phyloP scores from a whole-genome alignment of 2,797 vertebrate species.

The Cyclura pinguis region DNA sequence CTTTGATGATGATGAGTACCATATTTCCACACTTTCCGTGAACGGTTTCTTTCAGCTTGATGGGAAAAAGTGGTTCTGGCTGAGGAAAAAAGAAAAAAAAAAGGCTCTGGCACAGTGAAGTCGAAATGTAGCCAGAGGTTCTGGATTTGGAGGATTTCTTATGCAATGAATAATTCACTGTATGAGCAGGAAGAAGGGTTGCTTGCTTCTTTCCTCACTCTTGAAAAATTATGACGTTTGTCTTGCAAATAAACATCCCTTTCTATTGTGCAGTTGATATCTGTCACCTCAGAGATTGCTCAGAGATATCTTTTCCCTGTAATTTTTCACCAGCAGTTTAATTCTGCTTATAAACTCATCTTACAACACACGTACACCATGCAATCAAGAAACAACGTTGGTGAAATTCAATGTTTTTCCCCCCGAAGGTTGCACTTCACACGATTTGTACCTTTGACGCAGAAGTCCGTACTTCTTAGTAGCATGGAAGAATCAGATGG shows the following conservation, averaged over 20 bases:
- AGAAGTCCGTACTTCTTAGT: too few relatives aligned
- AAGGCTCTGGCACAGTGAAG: neutral
- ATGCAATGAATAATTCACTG: neutral
- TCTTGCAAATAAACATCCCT: constrained; percentile 26
- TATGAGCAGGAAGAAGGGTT: neutral
- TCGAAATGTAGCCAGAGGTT: too few relatives aligned
- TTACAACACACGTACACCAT: neutral
- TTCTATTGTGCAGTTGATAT: neutral
- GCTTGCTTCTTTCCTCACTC: neutral
- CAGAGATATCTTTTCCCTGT: neutral
- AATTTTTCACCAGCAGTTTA: constrained; percentile 1
- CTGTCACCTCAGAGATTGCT: neutral
- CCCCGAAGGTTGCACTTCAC: too few relatives aligned
- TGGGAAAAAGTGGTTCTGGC: neutral
- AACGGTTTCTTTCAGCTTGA: neutral
- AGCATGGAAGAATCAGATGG: neutral
- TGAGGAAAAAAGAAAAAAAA: neutral
- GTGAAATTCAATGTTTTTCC: neutral
- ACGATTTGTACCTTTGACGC: neutral
- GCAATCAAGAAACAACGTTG: neutral
- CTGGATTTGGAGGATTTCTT: neutral
- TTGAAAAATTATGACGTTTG: neutral
- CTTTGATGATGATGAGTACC: neutral
- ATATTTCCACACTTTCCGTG: neutral
- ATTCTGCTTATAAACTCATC: constrained; percentile 1